Conservation (phyloP, 2,113 vertebrate species). For the Pagrus major region DNA sequence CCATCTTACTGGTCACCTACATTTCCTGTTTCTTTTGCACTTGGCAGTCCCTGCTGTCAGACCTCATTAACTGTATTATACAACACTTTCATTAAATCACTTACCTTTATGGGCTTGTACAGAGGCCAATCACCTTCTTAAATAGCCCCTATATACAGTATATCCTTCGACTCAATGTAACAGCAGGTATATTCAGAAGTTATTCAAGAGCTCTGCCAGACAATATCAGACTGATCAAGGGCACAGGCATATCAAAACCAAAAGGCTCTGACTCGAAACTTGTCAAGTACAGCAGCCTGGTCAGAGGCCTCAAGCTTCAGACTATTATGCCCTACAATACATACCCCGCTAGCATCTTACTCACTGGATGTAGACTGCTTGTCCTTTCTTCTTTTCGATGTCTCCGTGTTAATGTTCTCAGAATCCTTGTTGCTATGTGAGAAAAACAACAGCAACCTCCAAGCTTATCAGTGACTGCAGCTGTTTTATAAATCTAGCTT, state of each 20-base stretch:
- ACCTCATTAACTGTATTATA: neutral
- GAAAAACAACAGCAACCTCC: too few species aligned
- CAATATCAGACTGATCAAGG: neutral
- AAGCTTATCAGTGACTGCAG: too few species aligned
- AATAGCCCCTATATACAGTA: neutral
- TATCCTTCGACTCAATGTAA: neutral
- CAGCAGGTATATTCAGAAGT: neutral
- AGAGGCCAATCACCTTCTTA: neutral
- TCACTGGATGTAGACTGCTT: too few species aligned
- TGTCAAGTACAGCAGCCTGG: too few species aligned
- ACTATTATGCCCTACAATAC: too few species aligned
- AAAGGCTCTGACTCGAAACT: too few species aligned
- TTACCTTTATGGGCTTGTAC: neutral
- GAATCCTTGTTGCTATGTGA: too few species aligned
- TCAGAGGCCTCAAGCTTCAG: too few species aligned
- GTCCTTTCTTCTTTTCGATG: too few species aligned
- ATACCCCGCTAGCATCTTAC: too few species aligned
- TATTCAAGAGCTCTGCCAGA: neutral
- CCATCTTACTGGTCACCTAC: conserved; percentile 3
- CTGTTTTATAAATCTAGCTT: too few species aligned
- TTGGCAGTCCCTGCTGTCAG: neutral
- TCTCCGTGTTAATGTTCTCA: too few species aligned
- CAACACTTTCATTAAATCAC: neutral
- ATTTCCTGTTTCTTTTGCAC: neutral
- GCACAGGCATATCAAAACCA: neutral